phyloP scores from a whole-genome alignment of 1,140 invertebrate genomes.

The Heliothis virescens region DNA sequence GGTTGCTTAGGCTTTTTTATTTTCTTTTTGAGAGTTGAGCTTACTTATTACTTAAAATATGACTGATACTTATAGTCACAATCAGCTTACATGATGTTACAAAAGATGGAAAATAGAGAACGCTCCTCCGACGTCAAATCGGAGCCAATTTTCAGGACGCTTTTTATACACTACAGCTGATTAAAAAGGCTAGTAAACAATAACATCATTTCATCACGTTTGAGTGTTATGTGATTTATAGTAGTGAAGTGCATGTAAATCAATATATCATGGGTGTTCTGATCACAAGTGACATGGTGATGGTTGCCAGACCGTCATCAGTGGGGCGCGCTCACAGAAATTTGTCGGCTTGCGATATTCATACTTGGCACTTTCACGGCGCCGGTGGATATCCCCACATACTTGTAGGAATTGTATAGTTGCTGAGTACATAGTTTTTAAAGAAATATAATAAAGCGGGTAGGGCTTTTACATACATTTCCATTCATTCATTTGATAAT shows the following conservation, averaged over 20 bases:
- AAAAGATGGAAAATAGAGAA: no score
- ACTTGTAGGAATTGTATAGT: not conserved
- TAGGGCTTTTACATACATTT: no score
- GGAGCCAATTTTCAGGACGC: no score
- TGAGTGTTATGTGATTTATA: not conserved
- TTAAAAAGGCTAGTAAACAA: constrained; percentile 11
- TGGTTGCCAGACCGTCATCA: constrained; percentile 46
- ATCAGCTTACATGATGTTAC: no score
- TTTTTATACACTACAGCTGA: not conserved
- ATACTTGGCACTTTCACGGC: constrained; percentile 19
- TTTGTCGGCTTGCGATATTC: constrained; percentile 41
- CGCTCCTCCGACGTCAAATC: no score
- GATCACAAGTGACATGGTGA: constrained; percentile 23
- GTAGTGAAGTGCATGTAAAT: constrained; percentile 2
- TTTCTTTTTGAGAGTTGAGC: not conserved
- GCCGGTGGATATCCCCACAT: not conserved
- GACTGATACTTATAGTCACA: no score
- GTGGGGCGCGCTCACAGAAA: constrained; percentile 32
- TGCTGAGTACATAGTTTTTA: no score
- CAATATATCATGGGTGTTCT: constrained; percentile 10
- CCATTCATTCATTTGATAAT: no score
- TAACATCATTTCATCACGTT: not conserved
- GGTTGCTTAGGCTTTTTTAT: not conserved
- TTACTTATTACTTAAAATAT: no score
- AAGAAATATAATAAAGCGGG: no score